Conservation (phyloP, 92 coral and sea anemone genomes). For the Diadumene lineata region DNA sequence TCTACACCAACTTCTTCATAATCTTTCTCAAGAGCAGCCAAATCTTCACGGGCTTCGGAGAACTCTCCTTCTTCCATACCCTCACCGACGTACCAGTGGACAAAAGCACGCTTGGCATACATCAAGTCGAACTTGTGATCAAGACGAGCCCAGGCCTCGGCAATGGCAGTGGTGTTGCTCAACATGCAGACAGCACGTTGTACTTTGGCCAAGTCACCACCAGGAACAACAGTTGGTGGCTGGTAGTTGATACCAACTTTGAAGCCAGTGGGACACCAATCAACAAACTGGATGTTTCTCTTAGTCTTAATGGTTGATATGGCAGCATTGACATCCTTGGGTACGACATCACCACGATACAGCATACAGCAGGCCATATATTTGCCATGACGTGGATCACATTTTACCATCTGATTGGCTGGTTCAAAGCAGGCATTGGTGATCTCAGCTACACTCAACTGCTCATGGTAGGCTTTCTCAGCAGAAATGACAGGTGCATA, state of each 20-base stretch:
- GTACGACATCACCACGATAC: too few relatives aligned
- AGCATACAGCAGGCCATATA: too few relatives aligned
- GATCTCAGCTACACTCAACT: constrained; percentile 53
- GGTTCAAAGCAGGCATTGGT: constrained; percentile 41
- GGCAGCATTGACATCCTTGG: too few relatives aligned
- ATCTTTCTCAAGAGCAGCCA: constrained; percentile 93
- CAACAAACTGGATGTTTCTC: too few relatives aligned
- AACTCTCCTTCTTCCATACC: constrained; percentile 99
- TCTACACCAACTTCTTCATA: constrained; percentile 88
- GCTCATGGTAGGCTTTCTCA: constrained; percentile 80
- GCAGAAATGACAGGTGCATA: too few relatives aligned
- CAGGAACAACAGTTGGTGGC: too few relatives aligned
- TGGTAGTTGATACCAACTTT: too few relatives aligned
- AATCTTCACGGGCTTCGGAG: constrained; percentile 95
- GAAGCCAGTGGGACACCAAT: too few relatives aligned
- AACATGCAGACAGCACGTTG: too few relatives aligned
- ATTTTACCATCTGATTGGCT: constrained; percentile 82
- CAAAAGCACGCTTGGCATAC: constrained; percentile 97
- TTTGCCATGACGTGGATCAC: constrained; percentile 88
- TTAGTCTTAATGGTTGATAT: constrained; percentile 71
- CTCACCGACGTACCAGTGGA: constrained; percentile 97
- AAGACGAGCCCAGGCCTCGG: constrained; percentile 95
- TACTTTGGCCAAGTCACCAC: too few relatives aligned
- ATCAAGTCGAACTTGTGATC: constrained; percentile 93
- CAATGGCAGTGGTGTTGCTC: constrained; percentile 92